phyloP scores from a whole-genome alignment of 2,797 vertebrate genomes.

The Coluber constrictor region DNA sequence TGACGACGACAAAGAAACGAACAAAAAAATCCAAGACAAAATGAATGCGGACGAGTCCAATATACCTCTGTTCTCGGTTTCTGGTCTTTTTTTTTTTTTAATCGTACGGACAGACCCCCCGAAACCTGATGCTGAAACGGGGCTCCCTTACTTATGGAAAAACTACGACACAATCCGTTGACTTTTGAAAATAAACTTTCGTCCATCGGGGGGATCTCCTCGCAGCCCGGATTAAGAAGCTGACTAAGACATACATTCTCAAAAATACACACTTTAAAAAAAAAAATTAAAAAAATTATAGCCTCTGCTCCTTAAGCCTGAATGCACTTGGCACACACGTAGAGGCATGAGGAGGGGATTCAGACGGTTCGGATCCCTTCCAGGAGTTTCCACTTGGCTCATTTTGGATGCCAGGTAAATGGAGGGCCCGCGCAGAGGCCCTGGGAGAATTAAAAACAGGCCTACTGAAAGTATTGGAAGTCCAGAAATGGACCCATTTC shows the following conservation, averaged over 20 bases:
- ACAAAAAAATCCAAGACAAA: constrained; percentile 73
- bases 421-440: too few species aligned
- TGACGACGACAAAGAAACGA: not conserved
- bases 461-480: too few species aligned
- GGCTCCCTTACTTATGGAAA: not conserved
- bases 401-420: too few species aligned
- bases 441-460: too few species aligned
- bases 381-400: too few species aligned
- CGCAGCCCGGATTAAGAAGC: constrained; percentile 34
- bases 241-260: not conserved
- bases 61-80: constrained; percentile 63
- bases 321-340: not conserved
- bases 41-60: constrained; percentile 76
- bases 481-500: too few species aligned
- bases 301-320: constrained; percentile 18
- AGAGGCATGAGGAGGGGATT: not conserved
- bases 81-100: constrained; percentile 14
- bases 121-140: constrained; percentile 48
- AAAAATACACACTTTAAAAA: not conserved
- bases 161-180: not conserved
- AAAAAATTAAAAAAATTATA: too few species aligned
- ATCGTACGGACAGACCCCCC: constrained; percentile 22
- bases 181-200: not conserved
- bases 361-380: too few species aligned
- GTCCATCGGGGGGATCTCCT: not conserved